Conservation (phyloP, 1,140 invertebrate species). For the Argopecten irradians region DNA sequence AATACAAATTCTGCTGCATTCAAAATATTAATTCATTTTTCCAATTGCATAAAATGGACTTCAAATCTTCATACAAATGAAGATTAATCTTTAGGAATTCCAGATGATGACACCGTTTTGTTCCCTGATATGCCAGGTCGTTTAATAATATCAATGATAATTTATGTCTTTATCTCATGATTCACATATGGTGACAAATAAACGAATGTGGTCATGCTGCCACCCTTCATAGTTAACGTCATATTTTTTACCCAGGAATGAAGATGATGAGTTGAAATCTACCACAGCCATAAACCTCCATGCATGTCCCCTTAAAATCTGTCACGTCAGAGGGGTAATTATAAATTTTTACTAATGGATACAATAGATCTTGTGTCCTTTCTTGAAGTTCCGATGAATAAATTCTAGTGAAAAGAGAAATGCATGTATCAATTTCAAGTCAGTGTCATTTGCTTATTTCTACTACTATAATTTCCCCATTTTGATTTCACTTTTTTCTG, state of each 20-base stretch:
- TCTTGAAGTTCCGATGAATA: neutral
- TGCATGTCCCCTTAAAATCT: neutral
- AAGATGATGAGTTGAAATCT: conserved; percentile 17
- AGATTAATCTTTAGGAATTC: neutral
- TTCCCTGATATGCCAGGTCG: neutral
- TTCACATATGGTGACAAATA: conserved; percentile 10
- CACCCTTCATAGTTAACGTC: neutral
- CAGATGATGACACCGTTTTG: neutral
- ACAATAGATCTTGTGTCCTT: conserved; percentile 7
- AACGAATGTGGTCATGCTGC: neutral
- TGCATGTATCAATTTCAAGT: neutral
- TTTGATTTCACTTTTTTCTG: neutral
- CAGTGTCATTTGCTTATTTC: neutral
- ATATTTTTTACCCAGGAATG: neutral
- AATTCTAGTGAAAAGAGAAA: conserved; percentile 1
- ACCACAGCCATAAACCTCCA: neutral
- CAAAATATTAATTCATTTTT: no score
- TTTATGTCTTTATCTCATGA: conserved; percentile 12
- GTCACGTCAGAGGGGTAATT: neutral
- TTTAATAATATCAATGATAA: neutral
- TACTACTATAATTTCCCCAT: neutral
- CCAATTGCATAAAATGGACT: neutral
- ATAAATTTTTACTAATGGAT: neutral
- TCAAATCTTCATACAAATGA: neutral
- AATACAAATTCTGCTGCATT: no score